These are phyloP conservation scores for Anoplophora glabripennis DNA, from an alignment of 1,140 invertebrate genomes.

Conservation along the genomic window DNA sequence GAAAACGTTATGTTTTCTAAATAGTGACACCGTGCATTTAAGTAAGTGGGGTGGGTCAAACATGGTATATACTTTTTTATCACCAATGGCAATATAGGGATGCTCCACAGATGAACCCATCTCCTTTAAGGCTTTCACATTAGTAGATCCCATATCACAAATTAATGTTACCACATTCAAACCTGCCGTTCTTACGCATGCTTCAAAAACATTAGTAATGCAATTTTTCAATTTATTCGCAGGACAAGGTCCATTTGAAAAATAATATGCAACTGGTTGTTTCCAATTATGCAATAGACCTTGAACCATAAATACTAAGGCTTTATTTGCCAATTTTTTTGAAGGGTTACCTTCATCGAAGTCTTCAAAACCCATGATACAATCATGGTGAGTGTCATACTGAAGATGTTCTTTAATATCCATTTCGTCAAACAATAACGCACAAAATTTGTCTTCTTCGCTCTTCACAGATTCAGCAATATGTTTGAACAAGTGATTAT, in stretches of 20 bases:
- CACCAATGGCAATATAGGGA: constrained; percentile 17
- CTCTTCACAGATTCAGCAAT: constrained; percentile 2
- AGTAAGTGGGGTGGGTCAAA: constrained; percentile 27
- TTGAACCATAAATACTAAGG: constrained; percentile 15
- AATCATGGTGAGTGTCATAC: constrained; percentile 9
- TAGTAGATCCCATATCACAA: constrained; percentile 23
- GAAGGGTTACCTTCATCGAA: background rate
- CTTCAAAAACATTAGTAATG: background rate
- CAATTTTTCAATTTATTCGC: background rate
- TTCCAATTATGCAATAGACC: constrained; percentile 14
- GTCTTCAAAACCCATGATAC: constrained; percentile 18
- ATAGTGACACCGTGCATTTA: constrained; percentile 24
- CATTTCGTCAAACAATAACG: constrained; percentile 21
- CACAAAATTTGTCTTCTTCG: constrained; percentile 8
- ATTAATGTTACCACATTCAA: constrained; percentile 23
- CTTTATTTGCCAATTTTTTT: constrained; percentile 18
- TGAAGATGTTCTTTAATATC: constrained; percentile 17
- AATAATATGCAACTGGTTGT: constrained; percentile 17
- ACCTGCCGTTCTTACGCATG: background rate
- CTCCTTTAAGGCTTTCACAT: constrained; percentile 25
- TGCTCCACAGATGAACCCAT: constrained; percentile 9
- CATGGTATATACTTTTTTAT: constrained; percentile 17
- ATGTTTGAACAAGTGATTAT: constrained; percentile 8
- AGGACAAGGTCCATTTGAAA: constrained; percentile 1
- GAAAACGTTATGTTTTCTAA: constrained; percentile 17